Evolutionary conservation across 2,888 invertebrate genomes (phyloP).

Genomic region (Apodemia mormo): DNA sequence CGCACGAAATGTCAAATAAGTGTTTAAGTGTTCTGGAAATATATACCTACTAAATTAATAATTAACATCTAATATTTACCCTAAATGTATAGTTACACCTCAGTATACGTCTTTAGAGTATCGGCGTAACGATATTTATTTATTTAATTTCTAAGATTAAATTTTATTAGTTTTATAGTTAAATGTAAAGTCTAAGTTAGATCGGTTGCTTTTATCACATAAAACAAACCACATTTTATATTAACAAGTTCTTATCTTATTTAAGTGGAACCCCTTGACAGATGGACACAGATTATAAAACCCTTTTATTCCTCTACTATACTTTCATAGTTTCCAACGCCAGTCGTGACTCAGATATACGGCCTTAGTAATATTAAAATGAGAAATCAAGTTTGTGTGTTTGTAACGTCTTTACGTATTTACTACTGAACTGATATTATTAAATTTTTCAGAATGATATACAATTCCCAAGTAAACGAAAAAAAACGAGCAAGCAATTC

Average conservation of each 20-base stretch:
- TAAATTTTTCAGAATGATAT: too few relatives aligned
- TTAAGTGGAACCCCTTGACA: neutral
- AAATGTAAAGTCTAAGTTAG: neutral
- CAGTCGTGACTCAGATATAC: neutral
- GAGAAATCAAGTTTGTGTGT: neutral
- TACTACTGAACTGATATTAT: too few relatives aligned
- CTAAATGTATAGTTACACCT: too few relatives aligned
- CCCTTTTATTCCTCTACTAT: neutral
- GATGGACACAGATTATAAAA: neutral
- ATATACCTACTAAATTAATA: too few relatives aligned
- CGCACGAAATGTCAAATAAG: too few relatives aligned
- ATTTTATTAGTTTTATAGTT: neutral
- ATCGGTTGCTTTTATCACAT: neutral
- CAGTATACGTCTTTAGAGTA: too few relatives aligned
- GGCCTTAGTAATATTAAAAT: neutral
- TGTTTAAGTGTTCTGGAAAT: too few relatives aligned
- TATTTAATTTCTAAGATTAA: neutral
- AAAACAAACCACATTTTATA: neutral
- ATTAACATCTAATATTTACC: too few relatives aligned
- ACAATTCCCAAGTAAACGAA: too few relatives aligned
- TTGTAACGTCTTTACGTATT: neutral
- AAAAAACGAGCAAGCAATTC: too few relatives aligned
- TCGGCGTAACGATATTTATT: too few relatives aligned
- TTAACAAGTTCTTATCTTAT: slow-evolving; percentile 10
- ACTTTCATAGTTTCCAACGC: neutral